These are phyloP conservation scores for Ecdyonurus torrentis DNA, from an alignment of 2,888 invertebrate species.

Conservation along the genomic window DNA sequence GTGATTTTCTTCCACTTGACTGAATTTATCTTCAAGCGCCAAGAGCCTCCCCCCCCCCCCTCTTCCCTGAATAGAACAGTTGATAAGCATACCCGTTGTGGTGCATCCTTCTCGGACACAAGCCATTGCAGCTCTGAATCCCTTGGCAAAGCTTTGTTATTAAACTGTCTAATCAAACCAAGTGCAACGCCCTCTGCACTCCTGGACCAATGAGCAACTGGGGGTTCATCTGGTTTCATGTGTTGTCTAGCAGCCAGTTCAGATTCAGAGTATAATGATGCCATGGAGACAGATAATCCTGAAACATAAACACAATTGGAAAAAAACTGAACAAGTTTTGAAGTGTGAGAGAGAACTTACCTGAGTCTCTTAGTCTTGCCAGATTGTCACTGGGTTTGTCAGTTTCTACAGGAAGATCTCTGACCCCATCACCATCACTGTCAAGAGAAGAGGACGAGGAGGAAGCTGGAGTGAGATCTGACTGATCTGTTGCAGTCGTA, in stretches of 20 bases:
- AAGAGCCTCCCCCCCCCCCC: too few species aligned
- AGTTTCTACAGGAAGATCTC: neutral
- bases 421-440: neutral
- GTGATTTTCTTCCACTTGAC: too few species aligned
- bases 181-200: slow-evolving; percentile 68
- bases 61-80: too few species aligned
- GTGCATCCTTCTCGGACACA: slow-evolving; percentile 59
- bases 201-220: neutral
- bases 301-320: slow-evolving; percentile 9
- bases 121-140: slow-evolving; percentile 67
- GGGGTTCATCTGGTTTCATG: neutral
- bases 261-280: slow-evolving; percentile 41
- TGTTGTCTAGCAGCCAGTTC: slow-evolving; percentile 27
- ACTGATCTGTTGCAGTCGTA: neutral
- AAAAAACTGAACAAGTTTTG: neutral
- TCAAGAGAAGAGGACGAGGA: neutral
- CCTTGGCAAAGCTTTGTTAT: slow-evolving; percentile 55
- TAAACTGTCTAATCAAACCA: slow-evolving; percentile 56
- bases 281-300: slow-evolving; percentile 43
- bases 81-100: slow-evolving; percentile 52
- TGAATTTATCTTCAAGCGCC: too few species aligned
- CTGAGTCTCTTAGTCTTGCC: slow-evolving; percentile 23
- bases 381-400: slow-evolving; percentile 18
- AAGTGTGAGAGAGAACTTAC: slow-evolving; percentile 11
- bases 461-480: neutral